Base-by-base conservation (phyloP, 2,888 invertebrate genomes). In the Gisinianus flammeolus region DNA sequence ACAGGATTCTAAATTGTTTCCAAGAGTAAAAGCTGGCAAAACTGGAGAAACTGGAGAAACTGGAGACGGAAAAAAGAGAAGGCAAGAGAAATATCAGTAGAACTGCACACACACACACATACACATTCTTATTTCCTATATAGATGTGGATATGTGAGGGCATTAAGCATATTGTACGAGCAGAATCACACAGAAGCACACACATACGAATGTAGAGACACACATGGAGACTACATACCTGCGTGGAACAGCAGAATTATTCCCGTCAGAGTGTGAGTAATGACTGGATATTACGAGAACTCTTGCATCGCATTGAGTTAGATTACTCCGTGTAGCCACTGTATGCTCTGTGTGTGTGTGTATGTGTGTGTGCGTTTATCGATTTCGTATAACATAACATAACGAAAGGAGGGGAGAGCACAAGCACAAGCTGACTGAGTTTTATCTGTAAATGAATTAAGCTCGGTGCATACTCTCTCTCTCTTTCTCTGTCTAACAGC, bases 371-470 rank as follows among this genome's bases (percentile, higher is more conserved):
- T 78, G 73, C 76, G 66, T 76, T 80, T 80, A 80, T 80, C 79
- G 80, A 80, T 80, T 80, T 79, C 73, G 58, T 74, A 68, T 79
- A 78, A 73, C 70, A 73, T 76, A 67, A 62, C 26, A 26, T 28
- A 76, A 52, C 56, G 52, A 64, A 52, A 72, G 79, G 77, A 79
- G 76, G 54, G 31, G 72, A 26, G 6, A 69, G 24, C 19, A 66
- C 44, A n/a, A 70, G 70, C 64, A 22, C 78, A 52, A 74, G 77
- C 73, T 73, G 71, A 73, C 72, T 58, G 77, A 74, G 74, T 77
- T 79, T 80, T 76, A 77, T 80, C 80, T 79, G 79, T 76, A 80
- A 80, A 80, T 79, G 80, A 80, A 80, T 78, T 80, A 79, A 77
- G 77, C 64, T n/a, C 24, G 70, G 64, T 52, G 62, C 62, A 62